Conservation (phyloP, 2,888 invertebrate genomes). For the Rotaria macrura region DNA sequence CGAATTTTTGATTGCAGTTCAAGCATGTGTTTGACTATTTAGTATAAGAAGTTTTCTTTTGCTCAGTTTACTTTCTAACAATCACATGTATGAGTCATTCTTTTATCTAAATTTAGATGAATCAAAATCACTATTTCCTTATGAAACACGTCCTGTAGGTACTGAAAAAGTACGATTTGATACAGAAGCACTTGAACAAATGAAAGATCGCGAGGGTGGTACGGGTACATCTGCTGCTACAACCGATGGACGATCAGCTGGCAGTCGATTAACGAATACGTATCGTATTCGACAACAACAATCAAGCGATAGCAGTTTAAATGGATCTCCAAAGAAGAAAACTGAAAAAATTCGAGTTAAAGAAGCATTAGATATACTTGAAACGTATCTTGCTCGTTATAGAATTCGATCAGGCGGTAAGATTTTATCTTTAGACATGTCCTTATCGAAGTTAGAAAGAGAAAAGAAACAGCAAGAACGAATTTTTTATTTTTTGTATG, state of each 20-base stretch:
- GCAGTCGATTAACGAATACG: background rate
- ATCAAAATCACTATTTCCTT: background rate
- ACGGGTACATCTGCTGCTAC: background rate
- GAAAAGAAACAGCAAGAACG: too few species aligned
- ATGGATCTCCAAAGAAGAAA: background rate
- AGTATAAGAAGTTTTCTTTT: background rate
- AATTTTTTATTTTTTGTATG: too few species aligned
- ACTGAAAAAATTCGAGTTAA: slow-evolving; percentile 14
- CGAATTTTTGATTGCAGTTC: background rate
- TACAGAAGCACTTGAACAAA: slow-evolving; percentile 3
- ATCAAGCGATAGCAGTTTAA: background rate
- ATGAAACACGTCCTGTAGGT: background rate
- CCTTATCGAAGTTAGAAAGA: too few species aligned
- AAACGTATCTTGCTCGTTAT: background rate
- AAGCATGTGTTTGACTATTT: background rate
- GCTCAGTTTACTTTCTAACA: background rate
- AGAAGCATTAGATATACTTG: slow-evolving; percentile 11
- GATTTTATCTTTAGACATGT: too few species aligned
- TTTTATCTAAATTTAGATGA: background rate
- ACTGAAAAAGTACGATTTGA: slow-evolving; percentile 19
- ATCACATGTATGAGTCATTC: background rate
- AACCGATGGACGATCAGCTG: background rate
- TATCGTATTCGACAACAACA: background rate
- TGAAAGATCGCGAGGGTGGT: slow-evolving; percentile 4
- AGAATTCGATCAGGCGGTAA: background rate